Evolutionary conservation across 2,888 invertebrate species (phyloP), one percentile per base, ranked within the genome.

Genomic region (Heterodera filipjevi): DNA sequence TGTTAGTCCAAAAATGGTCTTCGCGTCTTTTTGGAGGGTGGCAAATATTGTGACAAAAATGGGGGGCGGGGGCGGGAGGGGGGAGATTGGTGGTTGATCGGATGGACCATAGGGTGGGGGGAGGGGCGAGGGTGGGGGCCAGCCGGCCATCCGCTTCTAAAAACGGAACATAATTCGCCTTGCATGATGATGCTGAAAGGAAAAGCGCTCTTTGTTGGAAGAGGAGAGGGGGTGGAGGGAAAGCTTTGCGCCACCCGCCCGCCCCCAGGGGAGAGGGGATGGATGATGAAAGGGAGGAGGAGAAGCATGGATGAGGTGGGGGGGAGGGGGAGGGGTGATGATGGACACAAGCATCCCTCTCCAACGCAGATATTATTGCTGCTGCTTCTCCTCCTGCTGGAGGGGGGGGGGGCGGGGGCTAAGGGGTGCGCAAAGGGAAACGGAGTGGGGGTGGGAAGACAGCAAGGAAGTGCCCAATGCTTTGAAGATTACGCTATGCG

Each of bases 101-200:
- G 39, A 39, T 39, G 39, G 39, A 39, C 39, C 39, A 39, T 6
- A 39, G 14, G 46, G 44, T 5, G 44, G 46, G 46, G 46, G 46
- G 46, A 19, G 46, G 46, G 46, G 46, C 2, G 46, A 27, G 59
- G n/a, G 59, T n/a, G n/a, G n/a, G n/a, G n/a, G n/a, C n/a, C n/a
- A n/a, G n/a, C n/a, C n/a, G n/a, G n/a, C n/a, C n/a, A n/a, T n/a
- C n/a, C 59, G 59, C 12, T 59, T n/a, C 59, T 27, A 59, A 59
- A 59, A 59, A 59, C 59, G 59, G 59, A 59, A 59, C 59, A 39
- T 39, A 39, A 59, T 59, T 59, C 59, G 59, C 6, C 27, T 49
- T 49, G 46, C n/a, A 59, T 27, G 59, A 59, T 59, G 59, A 59
- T 27, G 59, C 59, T 59, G 59, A 59, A 59, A 59, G 59, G 59